Evolutionary conservation across 2,113 vertebrate genomes (phyloP), one percentile per base, ranked within the genome.

Genomic region (Hippocampus comes): DNA sequence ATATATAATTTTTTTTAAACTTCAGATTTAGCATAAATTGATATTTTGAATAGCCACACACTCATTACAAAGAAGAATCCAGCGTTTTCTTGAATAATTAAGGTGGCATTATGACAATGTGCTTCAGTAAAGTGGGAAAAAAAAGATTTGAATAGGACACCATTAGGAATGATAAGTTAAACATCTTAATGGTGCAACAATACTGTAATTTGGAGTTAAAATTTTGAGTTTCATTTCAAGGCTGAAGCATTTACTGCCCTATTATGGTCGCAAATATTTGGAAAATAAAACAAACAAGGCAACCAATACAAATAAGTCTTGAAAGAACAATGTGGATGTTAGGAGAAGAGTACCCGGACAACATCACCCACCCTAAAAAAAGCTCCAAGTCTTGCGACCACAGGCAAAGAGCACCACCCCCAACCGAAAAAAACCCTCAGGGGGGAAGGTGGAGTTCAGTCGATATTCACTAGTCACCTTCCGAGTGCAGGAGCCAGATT

Each of bases 381-480:
- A 67, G 20, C 25, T 46, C 10, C 46, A 25, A n/a, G 17, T 15
- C 41, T 2, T 46, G 55, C 67, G 30, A 38, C 49, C 3, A 34
- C 46, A 66, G 34, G 20, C n/a, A 12, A 23, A 6, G n/a, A 71
- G 48, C 5, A 14, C 51, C 43, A 14, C 21, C 69, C 53, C 0
- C 17, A 0, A 25, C 27, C 27, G 5, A 18, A 60, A 59, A 61
- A 60, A 60, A 30, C 11, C 9, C 14, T 72, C 27, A 15, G 10
- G 25, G 46, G 23, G 46, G 23, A 57, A 25, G 51, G 51, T 46
- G 38, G 53, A 23, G 53, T 4, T 70, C 30, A 14, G 71, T 72
- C 80, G 72, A 79, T 69, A 23, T 60, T 85, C 60, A 60, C 23
- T 74, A 60, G 75, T 53, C 74, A 76, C 84, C 72, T 87, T 65